Conservation (phyloP, 2,888 invertebrate species). For the Marasmarcha lunaedactyla region DNA sequence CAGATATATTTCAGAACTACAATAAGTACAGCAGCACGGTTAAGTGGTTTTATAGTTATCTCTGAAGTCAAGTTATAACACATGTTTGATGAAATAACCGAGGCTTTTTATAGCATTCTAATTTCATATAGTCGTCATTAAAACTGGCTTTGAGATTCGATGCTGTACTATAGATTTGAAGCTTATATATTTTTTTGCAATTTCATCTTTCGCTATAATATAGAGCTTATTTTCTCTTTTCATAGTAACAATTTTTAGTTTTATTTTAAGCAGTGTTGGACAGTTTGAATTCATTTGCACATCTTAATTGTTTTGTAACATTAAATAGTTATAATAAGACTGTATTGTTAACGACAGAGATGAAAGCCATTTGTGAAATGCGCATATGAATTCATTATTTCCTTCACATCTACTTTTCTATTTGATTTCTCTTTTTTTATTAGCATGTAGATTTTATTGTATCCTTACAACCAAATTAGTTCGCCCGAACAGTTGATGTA, state of each 20-base stretch:
- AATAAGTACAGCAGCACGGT: slow-evolving; percentile 50
- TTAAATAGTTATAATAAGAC: background rate
- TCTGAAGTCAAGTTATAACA: slow-evolving; percentile 66
- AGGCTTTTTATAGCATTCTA: slow-evolving; percentile 30
- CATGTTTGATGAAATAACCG: slow-evolving; percentile 50
- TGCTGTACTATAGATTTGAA: slow-evolving; percentile 60
- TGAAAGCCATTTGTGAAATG: no score
- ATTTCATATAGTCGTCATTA: slow-evolving; percentile 41
- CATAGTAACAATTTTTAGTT: slow-evolving; percentile 45
- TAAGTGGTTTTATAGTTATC: slow-evolving; percentile 37
- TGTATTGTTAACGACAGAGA: no score
- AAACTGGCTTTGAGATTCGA: slow-evolving; percentile 48
- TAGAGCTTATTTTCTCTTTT: slow-evolving; percentile 49
- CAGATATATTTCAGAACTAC: slow-evolving; percentile 36
- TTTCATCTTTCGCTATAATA: slow-evolving; percentile 49
- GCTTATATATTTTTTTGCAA: slow-evolving; percentile 49
- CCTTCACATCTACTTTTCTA: background rate
- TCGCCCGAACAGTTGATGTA: slow-evolving; percentile 46
- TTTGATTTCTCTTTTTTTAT: background rate
- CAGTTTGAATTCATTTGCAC: slow-evolving; percentile 7
- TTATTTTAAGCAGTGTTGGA: slow-evolving; percentile 19
- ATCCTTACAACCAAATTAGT: slow-evolving; percentile 30
- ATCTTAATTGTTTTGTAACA: background rate
- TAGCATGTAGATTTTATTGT: slow-evolving; percentile 51
- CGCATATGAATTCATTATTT: background rate